A percentile compares a stretch with the other conserved stretches of the same genome.
Conservation (phyloP, 2,888 invertebrate species). For the Tholera decimalis region DNA sequence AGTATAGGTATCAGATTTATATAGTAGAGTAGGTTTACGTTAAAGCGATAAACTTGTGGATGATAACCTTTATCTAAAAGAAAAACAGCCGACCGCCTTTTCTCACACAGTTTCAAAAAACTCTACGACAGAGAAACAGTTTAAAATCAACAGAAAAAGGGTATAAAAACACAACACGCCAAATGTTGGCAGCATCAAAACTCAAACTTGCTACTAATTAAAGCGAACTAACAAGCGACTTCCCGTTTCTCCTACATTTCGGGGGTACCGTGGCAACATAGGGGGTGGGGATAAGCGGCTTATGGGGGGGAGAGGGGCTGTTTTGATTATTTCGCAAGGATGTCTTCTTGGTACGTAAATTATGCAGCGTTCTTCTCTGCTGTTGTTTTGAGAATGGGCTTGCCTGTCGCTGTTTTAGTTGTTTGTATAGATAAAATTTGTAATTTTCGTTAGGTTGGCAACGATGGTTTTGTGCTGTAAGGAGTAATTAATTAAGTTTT, state of each 20-base stretch:
- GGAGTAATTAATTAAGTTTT: constrained; percentile 22
- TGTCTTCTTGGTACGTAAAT: constrained; percentile 90
- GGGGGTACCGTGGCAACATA: constrained; percentile 79
- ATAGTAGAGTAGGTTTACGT: neutral
- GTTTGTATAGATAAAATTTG: constrained; percentile 66
- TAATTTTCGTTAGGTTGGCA: constrained; percentile 50
- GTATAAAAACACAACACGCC: constrained; percentile 65
- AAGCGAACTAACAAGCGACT: constrained; percentile 88
- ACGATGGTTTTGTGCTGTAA: constrained; percentile 11
- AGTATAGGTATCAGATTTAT: too few relatives aligned
- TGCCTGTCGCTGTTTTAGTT: constrained; percentile 65
- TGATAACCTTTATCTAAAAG: neutral
- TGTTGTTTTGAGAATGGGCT: constrained; percentile 75
- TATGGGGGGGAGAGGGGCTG: constrained; percentile 84
- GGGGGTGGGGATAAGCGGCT: constrained; percentile 83
- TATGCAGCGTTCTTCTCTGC: constrained; percentile 81
- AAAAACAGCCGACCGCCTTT: neutral
- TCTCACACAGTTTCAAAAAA: neutral
- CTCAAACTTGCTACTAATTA: constrained; percentile 87
- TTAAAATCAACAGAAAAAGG: constrained; percentile 49
- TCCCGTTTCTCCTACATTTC: constrained; percentile 80
- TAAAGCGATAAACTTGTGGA: neutral
- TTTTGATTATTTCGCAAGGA: constrained; percentile 90
- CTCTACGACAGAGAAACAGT: neutral
- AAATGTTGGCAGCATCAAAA: constrained; percentile 79